phyloP scores from a whole-genome alignment of 92 coral and sea anemone genomes.

The Zoanthus sansibaricus region DNA sequence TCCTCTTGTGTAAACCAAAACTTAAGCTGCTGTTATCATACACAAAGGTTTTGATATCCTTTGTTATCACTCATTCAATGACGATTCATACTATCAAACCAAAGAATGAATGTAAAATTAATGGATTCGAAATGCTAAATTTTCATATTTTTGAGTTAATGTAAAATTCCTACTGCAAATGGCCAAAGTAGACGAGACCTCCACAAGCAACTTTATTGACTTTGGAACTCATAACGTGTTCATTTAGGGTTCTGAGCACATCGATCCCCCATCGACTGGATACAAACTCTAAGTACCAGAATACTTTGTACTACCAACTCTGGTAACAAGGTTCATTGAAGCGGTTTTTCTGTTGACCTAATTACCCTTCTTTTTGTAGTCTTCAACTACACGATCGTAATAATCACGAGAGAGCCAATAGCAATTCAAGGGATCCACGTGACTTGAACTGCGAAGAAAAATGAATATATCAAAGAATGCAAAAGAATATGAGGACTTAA shows the following conservation, averaged over 20 bases:
- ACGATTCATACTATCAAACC: no score
- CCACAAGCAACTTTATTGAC: background rate
- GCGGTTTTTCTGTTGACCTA: background rate
- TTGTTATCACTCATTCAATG: no score
- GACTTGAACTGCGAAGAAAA: constrained; percentile 85
- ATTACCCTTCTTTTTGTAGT: constrained; percentile 70
- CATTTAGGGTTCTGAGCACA: background rate
- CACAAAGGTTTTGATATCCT: no score
- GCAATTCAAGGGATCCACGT: constrained; percentile 98
- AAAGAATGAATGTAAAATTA: no score
- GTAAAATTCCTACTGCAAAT: background rate
- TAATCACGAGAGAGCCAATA: constrained; percentile 98
- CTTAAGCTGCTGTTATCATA: no score
- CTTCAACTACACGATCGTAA: constrained; percentile 90
- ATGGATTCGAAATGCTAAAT: no score
- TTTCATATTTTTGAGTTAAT: background rate
- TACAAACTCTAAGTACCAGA: background rate
- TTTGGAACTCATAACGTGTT: background rate
- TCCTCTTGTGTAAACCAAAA: no score
- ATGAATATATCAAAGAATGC: background rate
- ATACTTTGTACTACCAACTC: no score
- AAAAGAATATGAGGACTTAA: background rate
- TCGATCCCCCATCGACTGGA: background rate
- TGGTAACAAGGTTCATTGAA: background rate
- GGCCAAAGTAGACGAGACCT: background rate